Evolutionary conservation across 2,113 vertebrate genomes (phyloP), one percentile per base, ranked within the genome.

Genomic region (Laterallus jamaicensis): DNA sequence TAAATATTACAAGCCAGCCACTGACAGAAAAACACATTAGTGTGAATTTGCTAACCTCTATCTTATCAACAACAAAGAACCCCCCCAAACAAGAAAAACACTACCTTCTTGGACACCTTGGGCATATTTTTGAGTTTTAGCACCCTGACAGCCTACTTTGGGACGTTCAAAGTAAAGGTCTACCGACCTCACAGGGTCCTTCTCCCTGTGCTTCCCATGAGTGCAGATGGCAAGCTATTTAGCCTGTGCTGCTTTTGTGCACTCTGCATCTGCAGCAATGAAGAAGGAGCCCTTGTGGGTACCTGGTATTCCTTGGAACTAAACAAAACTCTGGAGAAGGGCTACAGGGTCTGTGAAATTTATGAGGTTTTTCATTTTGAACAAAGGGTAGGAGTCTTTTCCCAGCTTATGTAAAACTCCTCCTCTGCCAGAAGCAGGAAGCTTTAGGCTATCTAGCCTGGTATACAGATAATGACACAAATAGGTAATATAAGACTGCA

Each of bases 221-320:
- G 2, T 1, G 5, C 20, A 47, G 59, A 59, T 68, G 11, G 10
- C 10, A 66, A 75, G 22, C 29, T 15, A 4, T 62, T 86, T 44
- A 15, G 5, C 21, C 26, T 64, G 28, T 31, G 12, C 35, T 11
- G 1, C 0, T 0, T 10, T 35, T 28, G 9, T 59, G 15, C 18
- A 7, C 9, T 77, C 40, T 77, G 32, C 35, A 74, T 55, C 40
- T 12, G 56, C 4, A 52, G 32, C 15, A 81, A 47, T 3, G 2
- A 77, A 59, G 40, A 73, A 71, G 6, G 20, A 86, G 14, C 4
- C 15, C 18, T 47, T 64, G 19, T 7, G 14, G 7, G 15, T 44
- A 64, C 15, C 9, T 47, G 6, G 5, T 84, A 15, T 69, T 73
- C 31, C 18, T 7, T 66, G 26, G 44, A 84, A 90, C 9, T 69